Conservation (phyloP, 2,797 vertebrate species). For the Chelidonichthys spinosus region DNA sequence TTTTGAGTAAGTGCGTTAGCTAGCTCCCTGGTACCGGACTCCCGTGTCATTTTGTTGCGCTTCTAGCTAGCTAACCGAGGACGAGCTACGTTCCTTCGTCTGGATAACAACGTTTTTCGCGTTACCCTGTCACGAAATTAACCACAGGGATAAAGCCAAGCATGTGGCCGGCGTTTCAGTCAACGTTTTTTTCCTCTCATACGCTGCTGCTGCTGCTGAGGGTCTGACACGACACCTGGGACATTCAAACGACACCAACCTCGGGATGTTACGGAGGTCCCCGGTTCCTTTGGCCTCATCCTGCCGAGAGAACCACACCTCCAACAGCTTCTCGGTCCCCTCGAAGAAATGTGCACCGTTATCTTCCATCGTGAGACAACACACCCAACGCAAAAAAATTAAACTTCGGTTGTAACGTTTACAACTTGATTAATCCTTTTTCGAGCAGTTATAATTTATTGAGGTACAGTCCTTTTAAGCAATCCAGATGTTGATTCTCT, state of each 20-base stretch:
- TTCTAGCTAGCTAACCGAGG: no score
- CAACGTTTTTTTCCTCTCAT: not conserved
- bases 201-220: not conserved
- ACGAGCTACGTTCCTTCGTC: rapidly evolving
- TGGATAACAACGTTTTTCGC: not conserved
- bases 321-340: constrained; percentile 98
- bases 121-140: not conserved
- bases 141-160: not conserved
- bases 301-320: constrained; percentile 97
- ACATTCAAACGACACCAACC: constrained; percentile 79
- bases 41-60: not conserved
- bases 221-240: constrained; percentile 14
- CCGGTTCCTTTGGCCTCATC: constrained; percentile 94
- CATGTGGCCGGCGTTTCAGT: constrained; percentile 17
- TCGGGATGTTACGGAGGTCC: constrained; percentile 97
- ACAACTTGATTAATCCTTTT: constrained; percentile 74
- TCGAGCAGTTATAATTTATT: constrained; percentile 80
- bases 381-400: constrained; percentile 89
- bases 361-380: constrained; percentile 97
- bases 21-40: constrained; percentile 14
- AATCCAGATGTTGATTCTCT: constrained; percentile 93
- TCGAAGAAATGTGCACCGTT: constrained; percentile 99
- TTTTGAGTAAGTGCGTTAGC: constrained; percentile 58
- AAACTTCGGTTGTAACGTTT: constrained; percentile 84
- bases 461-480: constrained; percentile 85